A percentile compares a stretch with the other conserved stretches of the same genome.
Evolutionary conservation across 2,888 invertebrate species (phyloP).

Genomic region (Megalurothrips usitatus): DNA sequence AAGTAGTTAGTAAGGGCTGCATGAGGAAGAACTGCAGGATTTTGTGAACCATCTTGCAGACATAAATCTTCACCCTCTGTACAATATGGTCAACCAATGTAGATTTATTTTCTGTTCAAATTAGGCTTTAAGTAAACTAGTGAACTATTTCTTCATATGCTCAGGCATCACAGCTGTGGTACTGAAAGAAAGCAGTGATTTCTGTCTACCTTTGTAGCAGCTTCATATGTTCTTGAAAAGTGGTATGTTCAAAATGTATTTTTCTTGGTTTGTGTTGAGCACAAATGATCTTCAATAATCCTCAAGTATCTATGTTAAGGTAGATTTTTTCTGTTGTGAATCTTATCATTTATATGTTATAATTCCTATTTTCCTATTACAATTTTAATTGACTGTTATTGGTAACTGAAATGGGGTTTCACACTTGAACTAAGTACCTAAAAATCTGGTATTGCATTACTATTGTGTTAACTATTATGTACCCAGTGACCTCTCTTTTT

Average conservation of each 20-base stretch:
- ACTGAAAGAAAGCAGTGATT: no score
- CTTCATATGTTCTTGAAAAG: background rate
- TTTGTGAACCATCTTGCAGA: no score
- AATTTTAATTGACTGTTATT: conserved; percentile 18
- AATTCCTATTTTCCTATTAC: conserved; percentile 25
- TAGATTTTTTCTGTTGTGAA: background rate
- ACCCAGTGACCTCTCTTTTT: background rate
- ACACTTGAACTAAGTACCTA: background rate
- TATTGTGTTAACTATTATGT: background rate
- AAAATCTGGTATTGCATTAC: background rate
- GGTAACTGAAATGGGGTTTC: background rate
- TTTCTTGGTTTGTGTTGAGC: conserved; percentile 7
- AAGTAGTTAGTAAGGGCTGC: no score
- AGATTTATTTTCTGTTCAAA: no score
- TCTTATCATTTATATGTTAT: background rate
- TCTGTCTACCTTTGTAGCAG: no score
- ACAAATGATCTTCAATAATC: conserved; percentile 9
- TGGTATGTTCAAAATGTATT: background rate
- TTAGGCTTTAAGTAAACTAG: no score
- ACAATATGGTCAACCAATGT: no score
- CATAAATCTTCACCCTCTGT: no score
- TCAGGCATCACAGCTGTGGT: no score
- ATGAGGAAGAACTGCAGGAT: no score
- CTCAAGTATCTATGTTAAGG: background rate
- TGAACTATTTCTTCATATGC: no score